These are phyloP conservation scores for Onychomys torridus DNA, from an alignment of 2,797 vertebrate genomes.

Conservation along the genomic window DNA sequence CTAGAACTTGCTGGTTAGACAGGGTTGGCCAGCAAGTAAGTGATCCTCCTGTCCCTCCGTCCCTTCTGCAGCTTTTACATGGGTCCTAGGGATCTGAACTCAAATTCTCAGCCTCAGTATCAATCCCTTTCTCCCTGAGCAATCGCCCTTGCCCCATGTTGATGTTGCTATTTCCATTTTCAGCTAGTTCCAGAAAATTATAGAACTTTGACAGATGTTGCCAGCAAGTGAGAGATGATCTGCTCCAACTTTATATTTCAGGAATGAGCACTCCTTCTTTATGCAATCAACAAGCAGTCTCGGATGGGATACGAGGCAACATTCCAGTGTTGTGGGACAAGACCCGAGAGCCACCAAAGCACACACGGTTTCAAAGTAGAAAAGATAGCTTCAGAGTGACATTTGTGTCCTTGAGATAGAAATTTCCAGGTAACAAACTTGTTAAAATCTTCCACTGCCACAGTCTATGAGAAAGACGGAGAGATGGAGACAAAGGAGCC, in stretches of 20 bases:
- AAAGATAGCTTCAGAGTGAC: neutral
- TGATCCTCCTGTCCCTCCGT: neutral
- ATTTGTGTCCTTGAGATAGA: neutral
- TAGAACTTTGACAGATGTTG: neutral
- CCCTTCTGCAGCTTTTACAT: neutral
- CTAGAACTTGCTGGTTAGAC: neutral
- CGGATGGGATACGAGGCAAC: neutral
- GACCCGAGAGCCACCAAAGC: neutral
- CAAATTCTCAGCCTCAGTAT: accelerated
- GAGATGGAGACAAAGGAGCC: neutral
- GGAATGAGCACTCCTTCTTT: neutral
- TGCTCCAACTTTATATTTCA: neutral
- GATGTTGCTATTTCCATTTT: neutral
- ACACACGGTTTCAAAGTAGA: neutral
- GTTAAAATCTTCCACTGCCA: neutral
- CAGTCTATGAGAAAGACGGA: neutral
- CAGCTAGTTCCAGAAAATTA: neutral
- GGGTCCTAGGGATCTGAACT: neutral
- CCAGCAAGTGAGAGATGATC: neutral
- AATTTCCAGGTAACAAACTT: neutral
- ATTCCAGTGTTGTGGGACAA: neutral
- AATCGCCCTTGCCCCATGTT: neutral
- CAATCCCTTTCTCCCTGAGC: no score
- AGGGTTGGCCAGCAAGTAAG: no score
- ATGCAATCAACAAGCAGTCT: neutral